These are phyloP conservation scores for Xestia xanthographa DNA, from an alignment of 2,888 invertebrate species.

Conservation along the genomic window DNA sequence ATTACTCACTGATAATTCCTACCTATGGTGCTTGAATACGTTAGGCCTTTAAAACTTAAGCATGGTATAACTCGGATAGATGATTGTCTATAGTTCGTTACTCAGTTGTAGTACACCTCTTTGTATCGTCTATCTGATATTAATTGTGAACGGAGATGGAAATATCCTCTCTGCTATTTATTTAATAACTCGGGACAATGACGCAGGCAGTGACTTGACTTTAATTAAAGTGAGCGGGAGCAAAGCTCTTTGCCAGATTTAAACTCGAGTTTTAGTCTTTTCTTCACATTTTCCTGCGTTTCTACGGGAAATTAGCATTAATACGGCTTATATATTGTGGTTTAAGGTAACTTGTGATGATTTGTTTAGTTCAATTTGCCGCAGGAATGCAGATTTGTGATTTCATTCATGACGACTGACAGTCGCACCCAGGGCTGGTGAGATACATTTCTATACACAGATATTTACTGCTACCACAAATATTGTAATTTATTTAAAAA, in stretches of 20 bases:
- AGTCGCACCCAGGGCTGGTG: slow-evolving; percentile 58
- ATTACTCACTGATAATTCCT: slow-evolving; percentile 57
- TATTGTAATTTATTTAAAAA: slow-evolving; percentile 69
- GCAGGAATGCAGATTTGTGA: slow-evolving; percentile 32
- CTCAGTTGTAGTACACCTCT: slow-evolving; percentile 7
- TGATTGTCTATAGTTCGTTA: slow-evolving; percentile 19
- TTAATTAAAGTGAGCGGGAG: slow-evolving; percentile 29
- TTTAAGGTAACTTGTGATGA: slow-evolving; percentile 29
- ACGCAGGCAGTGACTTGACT: slow-evolving; percentile 29
- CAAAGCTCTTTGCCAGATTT: slow-evolving; percentile 41
- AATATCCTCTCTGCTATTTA: slow-evolving; percentile 19
- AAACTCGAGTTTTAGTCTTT: slow-evolving; percentile 13
- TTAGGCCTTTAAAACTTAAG: slow-evolving; percentile 48
- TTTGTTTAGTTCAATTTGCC: slow-evolving; percentile 26
- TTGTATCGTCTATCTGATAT: slow-evolving; percentile 13
- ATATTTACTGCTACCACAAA: slow-evolving; percentile 65
- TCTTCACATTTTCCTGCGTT: slow-evolving; percentile 24
- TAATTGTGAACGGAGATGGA: slow-evolving; percentile 14
- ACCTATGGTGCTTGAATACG: slow-evolving; percentile 59
- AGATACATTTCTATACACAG: slow-evolving; percentile 82
- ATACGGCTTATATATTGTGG: slow-evolving; percentile 17
- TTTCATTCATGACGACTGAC: slow-evolving; percentile 47
- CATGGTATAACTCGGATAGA: slow-evolving; percentile 54
- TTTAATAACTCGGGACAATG: slow-evolving; percentile 9
- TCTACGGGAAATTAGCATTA: slow-evolving; percentile 19